Evolutionary conservation across 1,140 invertebrate genomes (phyloP), one percentile per base, ranked within the genome.

Genomic region (Pseudomyrmex flavicornis): DNA sequence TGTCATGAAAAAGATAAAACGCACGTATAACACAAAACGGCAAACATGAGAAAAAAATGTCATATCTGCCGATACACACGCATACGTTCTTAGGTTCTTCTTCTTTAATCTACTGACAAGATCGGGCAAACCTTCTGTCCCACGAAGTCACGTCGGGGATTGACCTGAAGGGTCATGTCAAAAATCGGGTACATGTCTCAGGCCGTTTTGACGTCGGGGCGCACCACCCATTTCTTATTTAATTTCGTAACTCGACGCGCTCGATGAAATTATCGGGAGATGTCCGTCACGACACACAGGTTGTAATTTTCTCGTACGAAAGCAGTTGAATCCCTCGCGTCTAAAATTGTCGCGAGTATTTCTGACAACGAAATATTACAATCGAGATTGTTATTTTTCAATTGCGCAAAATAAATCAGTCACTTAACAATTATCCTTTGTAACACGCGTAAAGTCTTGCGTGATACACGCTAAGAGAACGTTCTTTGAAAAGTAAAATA

Each of bases 201-300:
- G 59, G 0, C 17, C 70, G 70, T 82, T 63, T 48, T 63, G 17
- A 63, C 80, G 77, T 69, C 74, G 76, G 84, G 86, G 26, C 58
- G 75, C 50, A 46, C 13, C 22, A 22, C 56, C 58, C 52, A 66
- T 56, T 17, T 50, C 63, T 84, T 88, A 93, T 93, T 92, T 92
- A 91, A 92, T 93, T 93, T 93, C 69, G 91, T 92, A 93, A 93
- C 76, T 73, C 83, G 90, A 93, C 86, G 90, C 85, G 13, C 50
- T 10, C 1, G 50, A 58, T 75, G 74, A 82, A 89, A 90, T 85
- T 83, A 88, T 90, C 89, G 35, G 35, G 74, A 74, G 72, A 59
- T 35, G 10, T 13, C 62, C 54, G 48, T 61, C 80, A 44, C 54
- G 48, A 56, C 80, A 44, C 44, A 65, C 52, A 83, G 61, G 48